Conservation (phyloP, 2,797 vertebrate genomes). For the Epinephelus awoara region DNA sequence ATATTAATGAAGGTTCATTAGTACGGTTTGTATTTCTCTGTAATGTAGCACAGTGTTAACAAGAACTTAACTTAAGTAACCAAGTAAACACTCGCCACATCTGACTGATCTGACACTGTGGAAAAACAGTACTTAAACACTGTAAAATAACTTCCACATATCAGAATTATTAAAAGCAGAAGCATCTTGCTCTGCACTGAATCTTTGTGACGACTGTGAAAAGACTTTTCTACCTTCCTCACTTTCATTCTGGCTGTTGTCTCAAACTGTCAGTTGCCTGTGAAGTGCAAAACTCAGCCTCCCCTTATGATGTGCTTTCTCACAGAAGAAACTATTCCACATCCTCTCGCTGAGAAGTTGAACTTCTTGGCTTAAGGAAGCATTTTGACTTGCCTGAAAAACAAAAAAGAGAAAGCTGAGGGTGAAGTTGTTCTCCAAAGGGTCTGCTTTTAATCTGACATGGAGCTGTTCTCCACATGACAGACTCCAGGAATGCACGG, state of each 20-base stretch:
- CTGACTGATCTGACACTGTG: neutral
- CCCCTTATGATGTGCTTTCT: neutral
- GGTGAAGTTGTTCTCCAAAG: neutral
- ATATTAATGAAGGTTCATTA: no score
- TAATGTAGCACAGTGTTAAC: no score
- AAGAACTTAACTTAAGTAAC: no score
- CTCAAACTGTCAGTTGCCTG: conserved; percentile 2
- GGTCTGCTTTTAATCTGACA: conserved; percentile 18
- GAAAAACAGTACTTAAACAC: neutral
- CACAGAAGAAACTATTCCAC: conserved; percentile 6
- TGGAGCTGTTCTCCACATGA: conserved; percentile 22
- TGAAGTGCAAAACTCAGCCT: neutral
- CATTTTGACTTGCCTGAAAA: conserved; percentile 11
- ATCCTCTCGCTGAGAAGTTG: neutral
- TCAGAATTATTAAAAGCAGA: neutral
- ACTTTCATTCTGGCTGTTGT: neutral
- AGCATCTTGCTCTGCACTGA: neutral
- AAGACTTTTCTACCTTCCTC: neutral
- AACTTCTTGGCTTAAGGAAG: conserved; percentile 8
- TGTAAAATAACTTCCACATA: neutral
- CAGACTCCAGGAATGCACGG: neutral
- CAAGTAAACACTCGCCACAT: no score
- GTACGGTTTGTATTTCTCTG: no score
- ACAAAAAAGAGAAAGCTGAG: neutral
- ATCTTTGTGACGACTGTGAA: neutral